A percentile compares a stretch with the other conserved stretches of the same genome.
Conservation (phyloP, 2,888 invertebrate species). For the Acanthosepion lycidas region DNA sequence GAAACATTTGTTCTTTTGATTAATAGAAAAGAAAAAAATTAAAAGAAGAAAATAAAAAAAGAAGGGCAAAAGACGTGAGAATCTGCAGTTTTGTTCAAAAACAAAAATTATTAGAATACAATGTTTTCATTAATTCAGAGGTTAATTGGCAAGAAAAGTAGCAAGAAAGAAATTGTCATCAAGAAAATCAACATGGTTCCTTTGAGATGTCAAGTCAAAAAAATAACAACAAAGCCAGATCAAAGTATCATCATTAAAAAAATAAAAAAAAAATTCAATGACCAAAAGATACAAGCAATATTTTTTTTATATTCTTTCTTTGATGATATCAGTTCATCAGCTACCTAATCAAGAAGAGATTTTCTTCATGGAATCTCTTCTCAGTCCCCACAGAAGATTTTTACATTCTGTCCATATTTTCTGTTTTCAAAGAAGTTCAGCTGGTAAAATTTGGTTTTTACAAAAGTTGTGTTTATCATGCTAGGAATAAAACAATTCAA, state of each 20-base stretch:
- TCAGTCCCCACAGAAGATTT: conserved; percentile 20
- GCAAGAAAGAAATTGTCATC: conserved; percentile 33
- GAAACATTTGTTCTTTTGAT: conserved; percentile 12
- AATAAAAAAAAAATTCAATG: not conserved
- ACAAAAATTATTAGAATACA: not conserved
- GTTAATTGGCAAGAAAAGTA: conserved; percentile 22
- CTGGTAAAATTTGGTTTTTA: not conserved
- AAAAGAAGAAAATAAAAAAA: too few species aligned
- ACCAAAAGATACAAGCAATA: not conserved
- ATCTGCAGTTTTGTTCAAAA: not conserved
- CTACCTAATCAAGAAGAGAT: conserved; percentile 22
- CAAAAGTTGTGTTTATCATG: not conserved
- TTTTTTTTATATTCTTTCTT: not conserved
- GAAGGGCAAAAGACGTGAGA: not conserved
- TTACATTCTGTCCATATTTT: not conserved
- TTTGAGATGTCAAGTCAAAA: not conserved
- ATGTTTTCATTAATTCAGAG: conserved; percentile 23
- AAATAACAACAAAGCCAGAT: not conserved
- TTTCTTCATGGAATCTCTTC: not conserved
- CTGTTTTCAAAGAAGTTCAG: not conserved
- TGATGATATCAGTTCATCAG: conserved; percentile 9
- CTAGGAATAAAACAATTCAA: not conserved
- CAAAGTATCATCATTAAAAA: not conserved
- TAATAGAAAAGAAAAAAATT: not conserved
- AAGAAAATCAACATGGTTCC: not conserved